phyloP scores from a whole-genome alignment of 2,888 invertebrate species.

The Andrena minutula region DNA sequence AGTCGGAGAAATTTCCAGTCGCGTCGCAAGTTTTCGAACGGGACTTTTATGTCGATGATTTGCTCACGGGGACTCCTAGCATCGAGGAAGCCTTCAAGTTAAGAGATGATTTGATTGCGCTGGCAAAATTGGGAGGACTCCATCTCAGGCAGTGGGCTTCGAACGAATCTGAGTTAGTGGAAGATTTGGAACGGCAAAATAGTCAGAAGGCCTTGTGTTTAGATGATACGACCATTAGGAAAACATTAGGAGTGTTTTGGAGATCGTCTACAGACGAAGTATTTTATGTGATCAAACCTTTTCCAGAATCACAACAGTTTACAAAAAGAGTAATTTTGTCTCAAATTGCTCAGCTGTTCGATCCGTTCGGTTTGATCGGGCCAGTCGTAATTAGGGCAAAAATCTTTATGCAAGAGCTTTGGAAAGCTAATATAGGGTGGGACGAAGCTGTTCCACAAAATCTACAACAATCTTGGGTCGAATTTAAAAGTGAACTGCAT shows the following conservation, averaged over 20 bases:
- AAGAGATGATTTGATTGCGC: background rate
- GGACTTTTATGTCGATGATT: slow-evolving; percentile 16
- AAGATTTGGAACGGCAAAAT: background rate
- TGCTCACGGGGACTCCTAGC: background rate
- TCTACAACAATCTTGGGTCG: background rate
- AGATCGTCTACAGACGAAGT: background rate
- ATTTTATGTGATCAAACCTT: background rate
- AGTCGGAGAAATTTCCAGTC: background rate
- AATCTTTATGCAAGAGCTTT: slow-evolving; percentile 19
- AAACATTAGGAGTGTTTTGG: slow-evolving; percentile 6
- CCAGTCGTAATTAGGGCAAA: slow-evolving; percentile 11
- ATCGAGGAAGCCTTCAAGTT: background rate
- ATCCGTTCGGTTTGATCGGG: slow-evolving; percentile 18
- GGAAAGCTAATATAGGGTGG: slow-evolving; percentile 18
- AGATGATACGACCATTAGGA: background rate
- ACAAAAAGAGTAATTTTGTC: slow-evolving; percentile 20
- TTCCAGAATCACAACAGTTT: background rate
- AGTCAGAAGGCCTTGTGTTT: background rate
- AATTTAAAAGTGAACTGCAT: background rate
- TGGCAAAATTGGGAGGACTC: background rate
- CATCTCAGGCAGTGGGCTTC: slow-evolving; percentile 12
- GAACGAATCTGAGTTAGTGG: background rate
- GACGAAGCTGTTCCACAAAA: slow-evolving; percentile 9
- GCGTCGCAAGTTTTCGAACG: background rate
- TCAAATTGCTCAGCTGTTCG: slow-evolving; percentile 2